A percentile compares a stretch with the other conserved stretches of the same genome.
Evolutionary conservation across 2,888 invertebrate genomes (phyloP).

Genomic region (Drosophila ochracea): DNA sequence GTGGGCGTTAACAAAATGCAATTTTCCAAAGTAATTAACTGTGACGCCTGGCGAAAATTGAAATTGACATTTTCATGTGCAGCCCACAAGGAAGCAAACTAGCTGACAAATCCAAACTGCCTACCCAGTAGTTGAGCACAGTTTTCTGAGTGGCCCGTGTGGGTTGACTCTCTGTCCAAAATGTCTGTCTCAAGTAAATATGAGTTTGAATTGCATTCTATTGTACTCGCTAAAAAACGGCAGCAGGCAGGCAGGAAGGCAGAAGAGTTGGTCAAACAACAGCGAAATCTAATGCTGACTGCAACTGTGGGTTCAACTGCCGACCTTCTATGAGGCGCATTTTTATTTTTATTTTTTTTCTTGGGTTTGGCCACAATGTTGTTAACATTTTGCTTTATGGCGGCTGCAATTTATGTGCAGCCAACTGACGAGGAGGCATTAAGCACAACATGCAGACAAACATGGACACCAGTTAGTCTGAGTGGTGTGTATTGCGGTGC

Average conservation of each 20-base stretch:
- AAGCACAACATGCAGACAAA: slow-evolving; percentile 69
- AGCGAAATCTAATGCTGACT: slow-evolving; percentile 21
- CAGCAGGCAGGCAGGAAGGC: slow-evolving; percentile 49
- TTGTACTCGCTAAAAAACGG: slow-evolving; percentile 35
- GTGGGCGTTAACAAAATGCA: slow-evolving; percentile 69
- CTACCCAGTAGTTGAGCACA: background rate
- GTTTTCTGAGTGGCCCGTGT: slow-evolving; percentile 14
- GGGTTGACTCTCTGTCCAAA: slow-evolving; percentile 26
- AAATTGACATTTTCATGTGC: slow-evolving; percentile 72
- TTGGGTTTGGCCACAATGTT: slow-evolving; percentile 52
- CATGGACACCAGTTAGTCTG: slow-evolving; percentile 62
- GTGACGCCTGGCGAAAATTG: slow-evolving; percentile 74
- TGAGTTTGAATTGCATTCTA: slow-evolving; percentile 42
- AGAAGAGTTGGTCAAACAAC: slow-evolving; percentile 49
- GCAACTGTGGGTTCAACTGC: slow-evolving; percentile 40
- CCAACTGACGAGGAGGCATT: slow-evolving; percentile 55
- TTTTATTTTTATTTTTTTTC: background rate
- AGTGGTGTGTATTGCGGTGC: slow-evolving; percentile 51
- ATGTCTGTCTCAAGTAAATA: slow-evolving; percentile 22
- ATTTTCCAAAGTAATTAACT: slow-evolving; percentile 72
- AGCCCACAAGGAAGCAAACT: slow-evolving; percentile 71
- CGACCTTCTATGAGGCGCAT: slow-evolving; percentile 54
- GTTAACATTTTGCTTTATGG: slow-evolving; percentile 71
- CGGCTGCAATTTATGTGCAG: slow-evolving; percentile 59
- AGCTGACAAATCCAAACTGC: slow-evolving; percentile 1